Conservation (phyloP, 2,113 vertebrate genomes). For the Rana temporaria region DNA sequence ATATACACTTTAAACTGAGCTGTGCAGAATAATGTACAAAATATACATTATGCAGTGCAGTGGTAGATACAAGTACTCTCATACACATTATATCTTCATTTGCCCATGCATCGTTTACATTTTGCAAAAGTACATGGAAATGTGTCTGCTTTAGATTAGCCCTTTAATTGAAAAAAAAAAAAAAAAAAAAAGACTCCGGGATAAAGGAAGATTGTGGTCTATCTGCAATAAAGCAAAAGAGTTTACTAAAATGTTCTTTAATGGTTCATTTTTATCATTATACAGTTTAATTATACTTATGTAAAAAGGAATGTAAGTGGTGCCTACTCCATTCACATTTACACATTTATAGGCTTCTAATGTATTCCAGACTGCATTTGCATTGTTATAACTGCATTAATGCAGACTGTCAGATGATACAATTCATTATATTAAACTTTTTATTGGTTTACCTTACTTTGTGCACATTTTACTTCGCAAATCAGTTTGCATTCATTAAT, state of each 20-base stretch:
- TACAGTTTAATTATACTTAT: neutral
- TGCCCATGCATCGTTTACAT: no score
- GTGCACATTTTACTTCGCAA: neutral
- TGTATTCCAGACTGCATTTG: neutral
- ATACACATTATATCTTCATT: no score
- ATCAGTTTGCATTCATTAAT: no score
- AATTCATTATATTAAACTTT: conserved; percentile 34
- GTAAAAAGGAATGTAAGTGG: neutral
- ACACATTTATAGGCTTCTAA: neutral
- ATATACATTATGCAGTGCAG: no score
- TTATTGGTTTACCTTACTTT: conserved; percentile 22
- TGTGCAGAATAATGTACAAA: no score
- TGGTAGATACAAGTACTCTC: no score
- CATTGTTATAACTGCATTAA: conserved; percentile 18
- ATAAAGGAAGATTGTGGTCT: conserved; percentile 7
- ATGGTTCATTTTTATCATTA: neutral
- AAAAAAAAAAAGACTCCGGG: conserved; percentile 7
- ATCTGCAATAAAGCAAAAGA: neutral
- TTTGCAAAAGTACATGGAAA: no score
- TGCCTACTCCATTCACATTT: neutral
- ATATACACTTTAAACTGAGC: no score
- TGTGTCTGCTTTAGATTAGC: no score
- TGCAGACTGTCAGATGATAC: neutral
- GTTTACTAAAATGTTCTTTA: neutral
- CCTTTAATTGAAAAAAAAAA: no score